Evolutionary conservation across 92 coral and sea anemone genomes (phyloP).

Genomic region (Porites divaricata): DNA sequence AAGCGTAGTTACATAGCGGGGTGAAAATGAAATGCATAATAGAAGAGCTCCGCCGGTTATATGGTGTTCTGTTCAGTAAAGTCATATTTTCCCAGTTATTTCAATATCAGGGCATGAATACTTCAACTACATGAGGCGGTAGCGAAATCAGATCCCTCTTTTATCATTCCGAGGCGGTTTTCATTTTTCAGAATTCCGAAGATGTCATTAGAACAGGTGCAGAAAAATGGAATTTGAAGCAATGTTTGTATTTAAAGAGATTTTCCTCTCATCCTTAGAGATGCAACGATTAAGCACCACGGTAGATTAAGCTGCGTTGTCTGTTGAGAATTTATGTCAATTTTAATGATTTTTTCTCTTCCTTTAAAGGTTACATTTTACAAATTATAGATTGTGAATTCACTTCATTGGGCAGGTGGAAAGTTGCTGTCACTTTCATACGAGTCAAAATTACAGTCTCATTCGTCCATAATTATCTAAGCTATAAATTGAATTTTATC

Average conservation of each 20-base stretch:
- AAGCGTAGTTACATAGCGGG: neutral
- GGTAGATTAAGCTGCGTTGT: neutral
- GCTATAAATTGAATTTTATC: slow-evolving; percentile 12
- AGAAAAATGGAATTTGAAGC: neutral
- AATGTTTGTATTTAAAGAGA: neutral
- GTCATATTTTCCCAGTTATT: neutral
- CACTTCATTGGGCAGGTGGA: slow-evolving; percentile 27
- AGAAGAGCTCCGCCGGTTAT: neutral
- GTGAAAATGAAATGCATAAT: slow-evolving; percentile 7
- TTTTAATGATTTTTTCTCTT: neutral
- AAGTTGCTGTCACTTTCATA: neutral
- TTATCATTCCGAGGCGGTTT: neutral
- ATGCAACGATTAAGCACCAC: neutral
- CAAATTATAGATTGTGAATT: slow-evolving; percentile 4
- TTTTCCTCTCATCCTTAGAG: neutral
- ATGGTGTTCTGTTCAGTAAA: neutral
- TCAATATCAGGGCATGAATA: neutral
- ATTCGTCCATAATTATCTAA: slow-evolving; percentile 7
- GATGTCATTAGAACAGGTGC: slow-evolving; percentile 23
- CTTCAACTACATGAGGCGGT: neutral
- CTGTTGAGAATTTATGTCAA: neutral
- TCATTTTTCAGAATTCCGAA: slow-evolving; percentile 30
- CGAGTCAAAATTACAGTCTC: slow-evolving; percentile 19
- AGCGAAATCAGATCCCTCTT: slow-evolving; percentile 8
- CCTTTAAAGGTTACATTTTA: neutral